Evolutionary conservation across 2,888 invertebrate genomes (phyloP), one percentile per base, ranked within the genome.

Genomic region (Epirrhoe tristata): DNA sequence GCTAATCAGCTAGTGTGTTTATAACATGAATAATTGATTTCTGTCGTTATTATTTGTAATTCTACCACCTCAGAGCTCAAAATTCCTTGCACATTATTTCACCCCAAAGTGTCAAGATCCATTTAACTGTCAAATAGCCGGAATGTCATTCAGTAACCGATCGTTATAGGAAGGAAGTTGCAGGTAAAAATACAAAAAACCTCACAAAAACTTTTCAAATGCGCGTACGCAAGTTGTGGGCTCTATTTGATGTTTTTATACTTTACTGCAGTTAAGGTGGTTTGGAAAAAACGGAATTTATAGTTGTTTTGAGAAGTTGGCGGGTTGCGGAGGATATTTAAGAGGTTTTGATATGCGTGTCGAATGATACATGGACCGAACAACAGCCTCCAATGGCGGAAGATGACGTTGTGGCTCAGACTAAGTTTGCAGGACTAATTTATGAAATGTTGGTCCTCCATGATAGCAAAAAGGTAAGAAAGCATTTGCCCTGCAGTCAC

Each of bases 81-180:
- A 36, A 10, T 58, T 46, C 72, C 69, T 76, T 79, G 82, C 79
- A 77, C 69, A 70, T 58, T 59, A 74, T 14, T 48, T 31, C 24
- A 32, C 34, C 24, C 39, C 34, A 50, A 84, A 80, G 84, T 87
- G 86, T 86, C 82, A 85, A 79, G 83, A 83, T 83, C 88, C 86
- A 87, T 90, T 88, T 86, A 86, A 80, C 86, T 89, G 91, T 90
- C 91, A 90, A 83, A 79, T 74, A 77, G 73, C 65, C 74, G 88
- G 93, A 93, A 93, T 93, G 91, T 89, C 88, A 89, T 89, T 91
- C 86, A 79, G 90, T 91, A 90, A 92, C 88, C 85, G 90, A 91
- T 91, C 84, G 89, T 75, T 87, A 81, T 81, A 93, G 93, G 93
- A 93, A 93, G 93, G 93, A 93, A 93, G 93, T 91, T 81, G 89